Conservation (phyloP, 2,888 invertebrate species). For the Meghimatium bilineatum region DNA sequence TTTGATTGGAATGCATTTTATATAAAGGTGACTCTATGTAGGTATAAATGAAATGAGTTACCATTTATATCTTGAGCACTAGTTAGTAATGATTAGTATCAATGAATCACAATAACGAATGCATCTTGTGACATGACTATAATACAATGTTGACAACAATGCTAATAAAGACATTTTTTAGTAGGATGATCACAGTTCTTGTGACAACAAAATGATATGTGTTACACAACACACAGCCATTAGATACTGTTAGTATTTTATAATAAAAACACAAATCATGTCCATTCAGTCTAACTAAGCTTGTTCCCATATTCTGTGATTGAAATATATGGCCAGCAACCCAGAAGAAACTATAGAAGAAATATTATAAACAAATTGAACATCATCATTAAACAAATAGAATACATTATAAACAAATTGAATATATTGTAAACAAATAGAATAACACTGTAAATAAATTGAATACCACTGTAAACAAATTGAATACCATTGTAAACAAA, state of each 20-base stretch:
- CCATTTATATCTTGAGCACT: not conserved
- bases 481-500: too few species aligned
- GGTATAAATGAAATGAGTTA: not conserved
- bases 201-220: not conserved
- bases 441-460: too few species aligned
- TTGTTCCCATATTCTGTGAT: not conserved
- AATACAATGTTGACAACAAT: not conserved
- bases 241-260: not conserved
- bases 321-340: conserved; percentile 19
- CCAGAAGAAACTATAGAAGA: conserved; percentile 4
- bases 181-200: not conserved
- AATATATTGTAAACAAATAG: too few species aligned
- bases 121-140: not conserved
- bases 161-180: not conserved
- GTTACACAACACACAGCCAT: not conserved
- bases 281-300: not conserved
- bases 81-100: not conserved
- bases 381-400: too few species aligned
- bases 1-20: not conserved
- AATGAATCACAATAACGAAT: not conserved
- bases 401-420: too few species aligned
- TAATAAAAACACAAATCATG: not conserved
- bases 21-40: not conserved
- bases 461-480: too few species aligned
- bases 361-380: too few species aligned